Base-by-base conservation (phyloP, 2,888 invertebrate genomes). In the Linnaemya vulpina region DNA sequence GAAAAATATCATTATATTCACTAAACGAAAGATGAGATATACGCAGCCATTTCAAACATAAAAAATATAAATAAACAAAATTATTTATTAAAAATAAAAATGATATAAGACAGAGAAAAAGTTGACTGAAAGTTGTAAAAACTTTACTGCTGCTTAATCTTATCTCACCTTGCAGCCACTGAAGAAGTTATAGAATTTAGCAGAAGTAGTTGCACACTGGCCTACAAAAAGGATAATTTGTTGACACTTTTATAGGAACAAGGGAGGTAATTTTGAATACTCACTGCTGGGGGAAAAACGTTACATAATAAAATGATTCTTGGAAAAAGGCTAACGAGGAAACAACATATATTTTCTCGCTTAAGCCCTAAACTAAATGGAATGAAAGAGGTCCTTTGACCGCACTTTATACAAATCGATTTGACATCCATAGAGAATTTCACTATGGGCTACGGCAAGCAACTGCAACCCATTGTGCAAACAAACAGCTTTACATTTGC, bases 111-210 rank as follows among this genome's bases (percentile, higher is more conserved):
- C 40, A 49, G 62, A 40, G 40, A 58, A 68, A 62, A 84, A 78
- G 70, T 84, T 77, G 46, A 55, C 38, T 63, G 15, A 75, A 85
- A 85, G 58, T 82, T 85, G 67, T 74, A 46, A 70, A 84, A 76
- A 84, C 20, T 74, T 82, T 51, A 71, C 71, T 84, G 43, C 51
- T 60, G 60, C 51, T 71, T 78, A 85, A 85, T 85, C 82, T 85
- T 85, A 85, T 85, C 81, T 81, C 84, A 85, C 84, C 84, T 85
- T 74, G 74, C 84, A 85, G 84, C 74, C 63, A 75, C 71, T 49
- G 51, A 70, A 13, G 30, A 78, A 68, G 17, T 76, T 55, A 62
- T 68, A 70, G 43, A 25, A 74, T n/a, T 30, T 49, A 46, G 15
- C 46, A 65, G 25, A n/a, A 49, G 10, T 51, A 51, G 11, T 20